Percentiles rank a stretch among this genome's conserved stretches.
Evolutionary conservation across 2,113 vertebrate species (phyloP).

Genomic region (Lates calcarifer): DNA sequence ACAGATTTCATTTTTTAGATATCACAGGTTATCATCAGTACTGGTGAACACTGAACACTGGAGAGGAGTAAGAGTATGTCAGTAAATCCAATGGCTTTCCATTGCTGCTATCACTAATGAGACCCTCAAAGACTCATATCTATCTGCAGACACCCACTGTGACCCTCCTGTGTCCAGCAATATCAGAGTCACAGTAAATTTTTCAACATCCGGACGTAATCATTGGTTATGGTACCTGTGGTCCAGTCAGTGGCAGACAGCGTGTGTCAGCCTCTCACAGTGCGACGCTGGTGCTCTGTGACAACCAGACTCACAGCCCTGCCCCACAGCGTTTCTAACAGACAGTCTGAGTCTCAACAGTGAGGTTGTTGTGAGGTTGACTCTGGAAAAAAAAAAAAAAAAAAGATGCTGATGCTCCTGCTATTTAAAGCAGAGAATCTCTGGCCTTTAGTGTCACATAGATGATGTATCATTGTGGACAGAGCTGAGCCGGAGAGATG

Average conservation of each 20-base stretch:
- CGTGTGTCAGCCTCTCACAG: not conserved
- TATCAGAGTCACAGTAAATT: not conserved
- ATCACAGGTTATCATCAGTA: too few relatives aligned
- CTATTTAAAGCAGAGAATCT: slow-evolving; percentile 60
- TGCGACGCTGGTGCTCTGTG: not conserved
- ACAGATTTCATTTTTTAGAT: too few relatives aligned
- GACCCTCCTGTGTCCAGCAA: not conserved
- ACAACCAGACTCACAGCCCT: not conserved
- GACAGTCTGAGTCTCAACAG: not conserved
- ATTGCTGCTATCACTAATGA: not conserved
- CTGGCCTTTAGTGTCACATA: slow-evolving; percentile 42
- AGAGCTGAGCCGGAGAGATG: slow-evolving; percentile 19
- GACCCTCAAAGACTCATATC: not conserved
- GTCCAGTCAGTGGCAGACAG: not conserved
- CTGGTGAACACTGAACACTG: too few relatives aligned
- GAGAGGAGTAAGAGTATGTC: too few relatives aligned
- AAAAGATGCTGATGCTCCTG: slow-evolving; percentile 64
- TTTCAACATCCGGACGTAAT: not conserved
- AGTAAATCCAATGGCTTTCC: not conserved
- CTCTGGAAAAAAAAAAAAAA: too few relatives aligned
- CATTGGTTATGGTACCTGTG: not conserved
- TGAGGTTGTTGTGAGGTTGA: slow-evolving; percentile 33
- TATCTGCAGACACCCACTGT: not conserved
- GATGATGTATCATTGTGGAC: slow-evolving; percentile 61
- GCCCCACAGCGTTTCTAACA: slow-evolving; percentile 23